phyloP scores from a whole-genome alignment of 2,113 vertebrate species.

The Limanda limanda region DNA sequence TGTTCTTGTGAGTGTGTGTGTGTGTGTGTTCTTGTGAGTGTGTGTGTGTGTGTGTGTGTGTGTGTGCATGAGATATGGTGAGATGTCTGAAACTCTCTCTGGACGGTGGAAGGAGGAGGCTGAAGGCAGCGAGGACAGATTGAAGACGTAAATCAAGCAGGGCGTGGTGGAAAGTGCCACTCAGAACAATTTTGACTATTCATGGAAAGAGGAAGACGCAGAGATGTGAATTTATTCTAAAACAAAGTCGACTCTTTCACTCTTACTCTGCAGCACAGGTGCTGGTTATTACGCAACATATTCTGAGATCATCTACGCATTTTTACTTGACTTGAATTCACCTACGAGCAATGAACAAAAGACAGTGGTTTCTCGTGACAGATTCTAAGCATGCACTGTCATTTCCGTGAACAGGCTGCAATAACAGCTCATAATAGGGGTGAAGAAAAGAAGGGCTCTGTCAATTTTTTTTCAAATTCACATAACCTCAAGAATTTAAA shows the following conservation, averaged over 20 bases:
- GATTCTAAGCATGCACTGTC: background rate
- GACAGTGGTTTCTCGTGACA: background rate
- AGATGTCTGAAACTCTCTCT: background rate
- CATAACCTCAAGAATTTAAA: background rate
- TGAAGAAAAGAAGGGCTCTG: background rate
- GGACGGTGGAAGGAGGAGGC: slow-evolving; percentile 14
- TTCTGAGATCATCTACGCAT: background rate
- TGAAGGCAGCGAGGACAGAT: slow-evolving; percentile 15
- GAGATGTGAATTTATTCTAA: slow-evolving; percentile 8
- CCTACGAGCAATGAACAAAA: background rate
- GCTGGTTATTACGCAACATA: background rate
- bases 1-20: background rate
- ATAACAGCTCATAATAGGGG: background rate
- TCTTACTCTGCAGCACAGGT: slow-evolving; percentile 3
- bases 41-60: background rate
- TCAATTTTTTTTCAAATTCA: background rate
- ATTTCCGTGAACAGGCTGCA: background rate
- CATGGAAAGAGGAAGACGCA: slow-evolving; percentile 43
- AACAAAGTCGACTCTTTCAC: background rate
- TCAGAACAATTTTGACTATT: slow-evolving; percentile 3
- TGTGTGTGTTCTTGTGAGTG: slow-evolving; percentile 15
- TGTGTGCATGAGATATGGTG: slow-evolving; percentile 22
- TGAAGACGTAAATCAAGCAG: slow-evolving; percentile 1
- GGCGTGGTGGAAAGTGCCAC: slow-evolving; percentile 20
- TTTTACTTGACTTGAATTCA: background rate